Percentiles rank a stretch among this genome's conserved stretches.
These are phyloP conservation scores for Allolobophora icterica DNA, from an alignment of 2,888 invertebrate genomes.

Conservation along the genomic window DNA sequence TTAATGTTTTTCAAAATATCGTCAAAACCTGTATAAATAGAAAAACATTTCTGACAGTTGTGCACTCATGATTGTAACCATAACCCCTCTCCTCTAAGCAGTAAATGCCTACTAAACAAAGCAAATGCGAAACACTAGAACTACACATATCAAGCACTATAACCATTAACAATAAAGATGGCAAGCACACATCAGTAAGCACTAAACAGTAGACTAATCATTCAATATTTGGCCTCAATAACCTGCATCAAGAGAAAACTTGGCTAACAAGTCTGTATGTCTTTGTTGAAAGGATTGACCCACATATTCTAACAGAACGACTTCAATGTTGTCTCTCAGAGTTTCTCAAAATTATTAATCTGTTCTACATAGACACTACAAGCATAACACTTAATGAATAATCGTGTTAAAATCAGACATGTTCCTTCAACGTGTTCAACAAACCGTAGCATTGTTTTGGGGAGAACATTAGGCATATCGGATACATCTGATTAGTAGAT, in stretches of 20 bases:
- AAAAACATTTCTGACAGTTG: too few relatives aligned
- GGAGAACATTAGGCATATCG: too few relatives aligned
- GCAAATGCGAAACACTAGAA: not conserved
- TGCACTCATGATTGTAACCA: too few relatives aligned
- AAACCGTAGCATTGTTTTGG: too few relatives aligned
- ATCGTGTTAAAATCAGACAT: too few relatives aligned
- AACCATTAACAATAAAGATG: not conserved
- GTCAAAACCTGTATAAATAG: too few relatives aligned
- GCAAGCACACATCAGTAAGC: not conserved
- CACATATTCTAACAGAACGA: not conserved
- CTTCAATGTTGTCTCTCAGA: not conserved
- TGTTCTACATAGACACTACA: too few relatives aligned
- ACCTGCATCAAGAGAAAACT: not conserved
- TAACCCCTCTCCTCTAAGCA: not conserved
- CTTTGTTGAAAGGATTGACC: not conserved
- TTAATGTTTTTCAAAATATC: too few relatives aligned
- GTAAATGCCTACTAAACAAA: not conserved
- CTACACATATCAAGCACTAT: too few relatives aligned
- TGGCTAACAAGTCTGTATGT: not conserved
- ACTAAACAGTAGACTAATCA: not conserved
- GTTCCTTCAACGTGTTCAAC: too few relatives aligned
- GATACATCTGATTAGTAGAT: too few relatives aligned
- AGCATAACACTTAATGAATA: too few relatives aligned
- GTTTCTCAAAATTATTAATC: slow-evolving; percentile 1
- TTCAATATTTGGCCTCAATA: not conserved